These are phyloP conservation scores for Amazona guildingii DNA, from an alignment of 2,113 vertebrate species.

Conservation along the genomic window DNA sequence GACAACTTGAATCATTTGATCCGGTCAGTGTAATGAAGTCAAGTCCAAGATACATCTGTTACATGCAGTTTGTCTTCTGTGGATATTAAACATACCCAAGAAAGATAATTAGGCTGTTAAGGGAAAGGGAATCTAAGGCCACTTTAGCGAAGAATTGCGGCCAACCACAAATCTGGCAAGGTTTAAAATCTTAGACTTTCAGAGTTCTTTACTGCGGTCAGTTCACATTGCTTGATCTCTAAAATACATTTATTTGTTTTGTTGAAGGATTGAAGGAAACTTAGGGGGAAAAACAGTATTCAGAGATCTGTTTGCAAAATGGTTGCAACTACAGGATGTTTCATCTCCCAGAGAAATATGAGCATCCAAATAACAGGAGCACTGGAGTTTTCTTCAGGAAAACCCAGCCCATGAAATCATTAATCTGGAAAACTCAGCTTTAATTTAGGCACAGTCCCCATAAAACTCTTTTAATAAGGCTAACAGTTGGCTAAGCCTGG, in stretches of 20 bases:
- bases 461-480: not conserved
- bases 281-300: not conserved
- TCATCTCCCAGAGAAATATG: not conserved
- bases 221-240: not conserved
- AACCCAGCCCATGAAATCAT: not conserved
- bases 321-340: not conserved
- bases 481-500: not conserved
- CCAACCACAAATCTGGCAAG: not conserved
- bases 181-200: not conserved
- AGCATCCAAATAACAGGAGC: not conserved
- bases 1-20: not conserved
- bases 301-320: not conserved
- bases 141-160: not conserved
- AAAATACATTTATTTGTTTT: not conserved
- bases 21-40: not conserved
- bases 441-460: not conserved
- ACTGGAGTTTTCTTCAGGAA: not conserved
- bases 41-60: not conserved
- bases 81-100: not conserved
- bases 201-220: not conserved
- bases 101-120: not conserved
- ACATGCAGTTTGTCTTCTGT: not conserved
- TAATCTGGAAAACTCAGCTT: not conserved
- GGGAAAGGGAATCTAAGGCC: not conserved
- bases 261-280: not conserved